Percentiles rank a stretch among this genome's conserved stretches.
phyloP scores from a whole-genome alignment of 2,113 vertebrate genomes.

The Tiliqua scincoides region DNA sequence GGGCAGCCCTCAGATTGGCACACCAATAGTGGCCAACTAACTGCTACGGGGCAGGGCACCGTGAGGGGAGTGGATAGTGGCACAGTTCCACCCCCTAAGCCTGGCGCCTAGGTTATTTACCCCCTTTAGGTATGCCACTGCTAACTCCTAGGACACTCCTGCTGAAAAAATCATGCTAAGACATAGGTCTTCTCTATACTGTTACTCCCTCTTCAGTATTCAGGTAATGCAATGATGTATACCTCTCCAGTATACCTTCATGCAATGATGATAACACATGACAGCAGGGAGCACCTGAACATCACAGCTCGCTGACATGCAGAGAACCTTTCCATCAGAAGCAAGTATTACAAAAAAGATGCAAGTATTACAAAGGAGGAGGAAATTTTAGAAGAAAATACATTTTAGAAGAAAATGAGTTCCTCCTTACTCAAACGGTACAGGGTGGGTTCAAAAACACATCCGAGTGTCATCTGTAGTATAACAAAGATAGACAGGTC shows the following conservation, averaged over 20 bases:
- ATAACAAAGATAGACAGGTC: neutral
- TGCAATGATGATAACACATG: neutral
- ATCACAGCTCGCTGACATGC: neutral
- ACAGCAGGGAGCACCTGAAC: neutral
- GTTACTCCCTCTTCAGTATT: neutral
- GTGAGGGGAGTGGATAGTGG: too few species aligned
- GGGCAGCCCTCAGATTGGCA: too few species aligned
- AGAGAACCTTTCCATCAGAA: neutral
- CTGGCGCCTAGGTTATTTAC: too few species aligned
- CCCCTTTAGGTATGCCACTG: too few species aligned
- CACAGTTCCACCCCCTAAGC: too few species aligned
- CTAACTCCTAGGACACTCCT: neutral
- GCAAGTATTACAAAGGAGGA: neutral
- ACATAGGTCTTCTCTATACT: neutral
- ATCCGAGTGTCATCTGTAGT: neutral
- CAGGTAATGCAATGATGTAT: too few species aligned
- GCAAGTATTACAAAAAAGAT: neutral
- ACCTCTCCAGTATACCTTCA: too few species aligned
- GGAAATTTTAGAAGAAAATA: neutral
- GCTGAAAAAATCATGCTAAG: neutral
- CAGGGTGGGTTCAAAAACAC: neutral
- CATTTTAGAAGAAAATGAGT: neutral
- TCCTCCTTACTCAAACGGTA: neutral
- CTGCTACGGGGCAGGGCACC: too few species aligned
- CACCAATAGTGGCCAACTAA: too few species aligned